Evolutionary conservation across 2,113 vertebrate species (phyloP).

Genomic region (Lasiurus cinereus): DNA sequence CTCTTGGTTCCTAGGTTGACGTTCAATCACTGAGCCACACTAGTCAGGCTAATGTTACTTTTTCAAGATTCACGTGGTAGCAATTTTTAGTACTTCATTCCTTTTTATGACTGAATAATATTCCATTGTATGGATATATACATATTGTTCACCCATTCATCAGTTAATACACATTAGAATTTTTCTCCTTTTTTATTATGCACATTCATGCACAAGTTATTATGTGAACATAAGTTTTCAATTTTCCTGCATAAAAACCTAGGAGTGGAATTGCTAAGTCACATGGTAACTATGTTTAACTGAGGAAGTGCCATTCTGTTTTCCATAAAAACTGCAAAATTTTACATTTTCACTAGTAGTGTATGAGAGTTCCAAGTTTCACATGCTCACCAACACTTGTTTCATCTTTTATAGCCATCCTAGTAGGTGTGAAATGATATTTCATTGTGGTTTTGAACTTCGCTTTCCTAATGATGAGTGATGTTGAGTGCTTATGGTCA

Average conservation of each 20-base stretch:
- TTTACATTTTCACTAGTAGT: background rate
- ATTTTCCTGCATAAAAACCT: background rate
- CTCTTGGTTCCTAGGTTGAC: no score
- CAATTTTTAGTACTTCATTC: background rate
- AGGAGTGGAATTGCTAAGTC: background rate
- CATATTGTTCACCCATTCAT: background rate
- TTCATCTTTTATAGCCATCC: background rate
- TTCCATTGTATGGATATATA: background rate
- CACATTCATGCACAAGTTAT: background rate
- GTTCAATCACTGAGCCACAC: no score
- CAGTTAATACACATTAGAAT: background rate
- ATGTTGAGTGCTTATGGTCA: background rate
- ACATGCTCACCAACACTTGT: background rate
- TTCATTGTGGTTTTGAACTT: background rate
- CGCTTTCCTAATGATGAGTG: slow-evolving; percentile 30
- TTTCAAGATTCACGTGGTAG: background rate
- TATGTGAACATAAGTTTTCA: background rate
- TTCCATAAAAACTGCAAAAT: background rate
- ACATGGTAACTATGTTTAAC: background rate
- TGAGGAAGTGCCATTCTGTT: background rate
- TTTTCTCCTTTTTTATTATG: background rate
- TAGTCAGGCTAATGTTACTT: background rate
- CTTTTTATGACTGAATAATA: background rate
- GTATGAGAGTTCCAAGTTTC: background rate
- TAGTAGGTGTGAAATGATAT: background rate